These are phyloP conservation scores for Elaeidobius kamerunicus DNA, from an alignment of 2,888 invertebrate species.

Conservation along the genomic window DNA sequence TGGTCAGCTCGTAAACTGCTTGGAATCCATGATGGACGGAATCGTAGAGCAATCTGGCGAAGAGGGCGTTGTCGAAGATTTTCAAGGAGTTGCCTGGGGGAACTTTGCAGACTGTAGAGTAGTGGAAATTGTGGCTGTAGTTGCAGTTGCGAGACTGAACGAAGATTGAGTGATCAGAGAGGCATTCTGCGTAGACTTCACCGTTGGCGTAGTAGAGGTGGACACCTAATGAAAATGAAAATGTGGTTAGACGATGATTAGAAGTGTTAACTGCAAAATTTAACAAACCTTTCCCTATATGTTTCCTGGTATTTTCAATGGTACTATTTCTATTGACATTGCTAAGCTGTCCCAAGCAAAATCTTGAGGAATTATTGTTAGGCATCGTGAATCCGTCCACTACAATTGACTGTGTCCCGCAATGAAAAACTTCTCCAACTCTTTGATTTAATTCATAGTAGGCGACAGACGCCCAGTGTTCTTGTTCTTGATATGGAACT, in stretches of 20 bases:
- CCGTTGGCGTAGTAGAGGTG: conserved; percentile 79
- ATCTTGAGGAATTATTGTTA: conserved; percentile 91
- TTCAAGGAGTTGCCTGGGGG: conserved; percentile 95
- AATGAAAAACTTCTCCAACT: conserved; percentile 95
- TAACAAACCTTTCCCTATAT: conserved; percentile 87
- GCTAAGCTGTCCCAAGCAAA: conserved; percentile 95
- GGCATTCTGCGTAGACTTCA: conserved; percentile 96
- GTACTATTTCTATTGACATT: conserved; percentile 99
- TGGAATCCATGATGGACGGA: conserved; percentile 98
- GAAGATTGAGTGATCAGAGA: conserved; percentile 96
- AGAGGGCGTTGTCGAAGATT: conserved; percentile 98
- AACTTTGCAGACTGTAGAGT: conserved; percentile 98
- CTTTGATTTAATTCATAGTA: conserved; percentile 98
- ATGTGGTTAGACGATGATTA: no score
- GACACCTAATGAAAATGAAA: no score
- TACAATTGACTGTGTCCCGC: conserved; percentile 86
- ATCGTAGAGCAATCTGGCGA: conserved; percentile 91
- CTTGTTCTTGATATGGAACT: conserved; percentile 88
- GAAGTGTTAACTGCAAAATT: no score
- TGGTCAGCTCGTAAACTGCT: conserved; percentile 97
- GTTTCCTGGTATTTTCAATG: conserved; percentile 96
- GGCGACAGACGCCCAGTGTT: conserved; percentile 97
- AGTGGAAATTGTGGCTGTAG: conserved; percentile 97
- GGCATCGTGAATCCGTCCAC: conserved; percentile 99
- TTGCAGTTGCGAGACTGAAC: conserved; percentile 99